Evolutionary conservation across 2,113 vertebrate species (phyloP), one percentile per base, ranked within the genome.

Genomic region (cattle (Bos taurus)): DNA sequence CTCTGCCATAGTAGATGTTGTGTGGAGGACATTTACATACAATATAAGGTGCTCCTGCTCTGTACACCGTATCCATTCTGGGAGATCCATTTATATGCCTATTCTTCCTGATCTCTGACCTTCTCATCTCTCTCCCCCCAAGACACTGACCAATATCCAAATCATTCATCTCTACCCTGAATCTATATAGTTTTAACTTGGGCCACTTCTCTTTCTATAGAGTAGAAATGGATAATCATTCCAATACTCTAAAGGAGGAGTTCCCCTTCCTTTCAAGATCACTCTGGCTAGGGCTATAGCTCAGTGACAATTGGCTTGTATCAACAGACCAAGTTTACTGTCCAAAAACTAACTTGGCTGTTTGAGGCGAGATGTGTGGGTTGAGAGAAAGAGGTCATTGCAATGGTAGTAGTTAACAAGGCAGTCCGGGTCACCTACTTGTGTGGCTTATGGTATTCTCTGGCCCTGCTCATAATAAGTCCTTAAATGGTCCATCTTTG

Each of bases 121-220:
- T 11, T 83, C 62, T 43, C 52, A 54, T 67, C 16, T 52, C 13
- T 83, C n/a, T 43, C 7, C 10, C 5, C 28, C 2, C 26, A 83
- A 3, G 26, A 19, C 26, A 40, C 4, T 83, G 59, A 43, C 14
- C n/a, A 92, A 33, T 14, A 67, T 56, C 0, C n/a, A 43, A 92
- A 21, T 5, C 21, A 23, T 54, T 56, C 43, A 54, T 12, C 11
- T 52, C 14, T 40, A 46, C 40, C 17, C 36, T 67, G 59, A 83
- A 64, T 67, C 43, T 83, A 83, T 43, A 91, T 40, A 28, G 50
- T 91, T 59, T 82, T 81, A 92, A 48, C 48, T 67, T 83, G 59
- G n/a, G 25, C 26, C 43, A 64, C 25, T 64, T 54, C 11, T 54
- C n/a, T 43, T 83, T 67, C 59, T 16, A 16, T 33, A 16, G 26